Evolutionary conservation across 2,113 vertebrate genomes (phyloP).

Genomic region (Amphiprion percula): DNA sequence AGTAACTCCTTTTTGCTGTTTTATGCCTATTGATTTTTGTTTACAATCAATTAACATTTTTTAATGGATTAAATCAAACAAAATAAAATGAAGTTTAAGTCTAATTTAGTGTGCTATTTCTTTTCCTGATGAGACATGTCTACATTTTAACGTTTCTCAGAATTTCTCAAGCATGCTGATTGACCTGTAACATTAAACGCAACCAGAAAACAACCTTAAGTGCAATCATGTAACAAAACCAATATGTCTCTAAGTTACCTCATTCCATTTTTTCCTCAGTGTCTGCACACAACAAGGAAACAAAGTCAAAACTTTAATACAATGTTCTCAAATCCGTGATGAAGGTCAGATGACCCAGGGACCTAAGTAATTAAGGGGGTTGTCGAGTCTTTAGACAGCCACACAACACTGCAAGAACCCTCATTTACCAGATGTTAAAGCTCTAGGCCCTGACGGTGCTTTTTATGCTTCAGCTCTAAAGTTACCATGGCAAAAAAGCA

Average conservation of each 20-base stretch:
- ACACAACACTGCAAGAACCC: slow-evolving; percentile 26
- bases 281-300: not conserved
- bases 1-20: no score
- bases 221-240: not conserved
- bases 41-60: no score
- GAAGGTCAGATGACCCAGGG: not conserved
- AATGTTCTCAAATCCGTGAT: not conserved
- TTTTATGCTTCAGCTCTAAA: slow-evolving; percentile 67
- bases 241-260: not conserved
- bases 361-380: slow-evolving; percentile 8
- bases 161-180: not conserved
- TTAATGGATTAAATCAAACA: no score
- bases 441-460: slow-evolving; percentile 19
- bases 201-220: slow-evolving; percentile 16
- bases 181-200: not conserved
- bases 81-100: no score
- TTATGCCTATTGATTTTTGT: no score
- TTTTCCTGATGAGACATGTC: not conserved
- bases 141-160: not conserved
- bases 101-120: no score
- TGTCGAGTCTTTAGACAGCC: slow-evolving; percentile 8
- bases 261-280: not conserved
- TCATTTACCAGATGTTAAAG: slow-evolving; percentile 59
- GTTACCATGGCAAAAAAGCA: slow-evolving; percentile 77
- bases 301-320: not conserved